Percentiles rank a stretch among this genome's conserved stretches.
These are phyloP conservation scores for Eudyptes chrysolophus DNA, from an alignment of 2,113 vertebrate species.

Conservation along the genomic window DNA sequence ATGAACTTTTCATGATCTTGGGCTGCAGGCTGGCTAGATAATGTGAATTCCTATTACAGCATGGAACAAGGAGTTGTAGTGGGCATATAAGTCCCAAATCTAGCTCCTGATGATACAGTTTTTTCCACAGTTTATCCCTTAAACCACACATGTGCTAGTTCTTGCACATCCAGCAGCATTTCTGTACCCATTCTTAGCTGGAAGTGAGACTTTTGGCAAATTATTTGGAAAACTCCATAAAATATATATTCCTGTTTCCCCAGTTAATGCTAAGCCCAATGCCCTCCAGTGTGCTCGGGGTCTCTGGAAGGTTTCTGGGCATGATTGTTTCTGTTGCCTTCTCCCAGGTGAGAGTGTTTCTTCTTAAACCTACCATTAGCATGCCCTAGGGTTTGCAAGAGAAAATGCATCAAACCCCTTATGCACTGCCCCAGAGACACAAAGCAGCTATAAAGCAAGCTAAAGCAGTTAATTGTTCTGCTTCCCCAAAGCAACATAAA, in stretches of 20 bases:
- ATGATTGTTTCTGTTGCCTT: neutral
- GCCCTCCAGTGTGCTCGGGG: neutral
- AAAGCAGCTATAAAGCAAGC: neutral
- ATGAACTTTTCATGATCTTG: slow-evolving; percentile 49
- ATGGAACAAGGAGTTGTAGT: neutral
- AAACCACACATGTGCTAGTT: neutral
- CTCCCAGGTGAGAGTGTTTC: neutral
- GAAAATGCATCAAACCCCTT: neutral
- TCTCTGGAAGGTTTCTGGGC: neutral
- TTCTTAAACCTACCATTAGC: neutral
- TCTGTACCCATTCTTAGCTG: neutral
- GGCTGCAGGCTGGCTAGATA: neutral
- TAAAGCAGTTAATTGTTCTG: slow-evolving; percentile 24
- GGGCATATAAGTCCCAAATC: neutral
- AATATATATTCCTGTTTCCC: neutral
- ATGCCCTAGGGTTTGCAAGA: neutral
- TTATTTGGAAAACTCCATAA: slow-evolving; percentile 36
- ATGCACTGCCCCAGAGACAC: neutral
- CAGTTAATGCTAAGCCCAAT: neutral
- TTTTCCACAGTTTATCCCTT: slow-evolving; percentile 49
- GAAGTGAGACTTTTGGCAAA: slow-evolving; percentile 52
- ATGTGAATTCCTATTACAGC: slow-evolving; percentile 6
- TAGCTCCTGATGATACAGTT: neutral
- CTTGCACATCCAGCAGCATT: neutral
- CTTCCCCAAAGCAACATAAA: neutral